phyloP scores from a whole-genome alignment of 2,113 vertebrate species.

The Anolis carolinensis region DNA sequence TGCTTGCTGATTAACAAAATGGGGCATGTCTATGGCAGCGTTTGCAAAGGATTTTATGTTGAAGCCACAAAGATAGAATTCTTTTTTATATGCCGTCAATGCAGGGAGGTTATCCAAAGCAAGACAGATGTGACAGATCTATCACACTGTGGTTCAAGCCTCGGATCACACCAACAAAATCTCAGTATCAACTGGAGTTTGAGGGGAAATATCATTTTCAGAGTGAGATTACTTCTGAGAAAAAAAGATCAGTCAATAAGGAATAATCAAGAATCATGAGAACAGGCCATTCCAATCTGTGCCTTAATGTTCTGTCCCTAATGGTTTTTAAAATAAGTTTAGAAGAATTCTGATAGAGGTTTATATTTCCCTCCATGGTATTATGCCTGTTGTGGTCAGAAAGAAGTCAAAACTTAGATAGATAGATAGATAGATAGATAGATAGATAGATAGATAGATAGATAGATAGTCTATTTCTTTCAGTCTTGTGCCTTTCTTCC shows the following conservation, averaged over 20 bases:
- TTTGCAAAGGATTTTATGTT: background rate
- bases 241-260: background rate
- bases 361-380: background rate
- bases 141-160: background rate
- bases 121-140: background rate
- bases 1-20: accelerated
- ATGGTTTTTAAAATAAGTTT: background rate
- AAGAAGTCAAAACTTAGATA: conserved; percentile 32
- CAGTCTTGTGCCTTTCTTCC: conserved; percentile 42
- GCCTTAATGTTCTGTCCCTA: background rate
- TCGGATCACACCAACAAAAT: background rate
- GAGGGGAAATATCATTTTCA: background rate
- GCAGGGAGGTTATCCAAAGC: background rate
- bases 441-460: too few species aligned
- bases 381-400: conserved; percentile 31
- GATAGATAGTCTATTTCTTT: conserved; percentile 49
- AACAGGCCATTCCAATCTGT: background rate
- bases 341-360: conserved; percentile 10
- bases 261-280: background rate
- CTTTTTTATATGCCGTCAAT: background rate
- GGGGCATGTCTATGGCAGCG: background rate
- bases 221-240: background rate
- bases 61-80: background rate
- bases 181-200: background rate
- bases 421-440: too few species aligned